phyloP scores from a whole-genome alignment of 2,113 vertebrate species.

The Pitta sordida region DNA sequence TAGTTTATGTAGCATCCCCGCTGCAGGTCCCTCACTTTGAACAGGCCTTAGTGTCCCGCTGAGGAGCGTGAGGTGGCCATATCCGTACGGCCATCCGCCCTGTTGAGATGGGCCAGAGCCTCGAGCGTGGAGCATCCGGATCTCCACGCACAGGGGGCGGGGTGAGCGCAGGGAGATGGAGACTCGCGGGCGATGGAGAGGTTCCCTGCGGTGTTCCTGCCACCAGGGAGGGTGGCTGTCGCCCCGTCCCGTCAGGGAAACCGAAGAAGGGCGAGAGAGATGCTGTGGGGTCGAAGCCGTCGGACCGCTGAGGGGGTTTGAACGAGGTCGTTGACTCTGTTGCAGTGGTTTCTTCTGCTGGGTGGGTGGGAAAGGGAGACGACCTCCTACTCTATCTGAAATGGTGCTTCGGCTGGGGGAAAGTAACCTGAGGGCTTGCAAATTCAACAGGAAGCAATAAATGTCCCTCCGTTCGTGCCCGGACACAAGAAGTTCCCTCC shows the following conservation, averaged over 20 bases:
- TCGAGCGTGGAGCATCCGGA: accelerated
- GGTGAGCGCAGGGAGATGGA: too few relatives aligned
- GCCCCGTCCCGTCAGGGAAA: accelerated
- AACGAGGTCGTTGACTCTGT: neutral
- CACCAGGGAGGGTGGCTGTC: accelerated
- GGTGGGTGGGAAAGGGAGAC: neutral
- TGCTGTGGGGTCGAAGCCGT: neutral
- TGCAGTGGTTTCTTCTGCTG: neutral
- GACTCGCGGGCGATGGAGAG: neutral
- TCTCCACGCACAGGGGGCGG: neutral
- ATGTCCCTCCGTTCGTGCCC: too few relatives aligned
- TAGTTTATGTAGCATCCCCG: neutral
- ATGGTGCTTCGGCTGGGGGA: neutral
- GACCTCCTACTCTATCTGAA: neutral
- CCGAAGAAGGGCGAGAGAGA: neutral
- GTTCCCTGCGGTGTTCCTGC: neutral
- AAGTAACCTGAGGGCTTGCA: neutral
- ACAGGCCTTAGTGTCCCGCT: neutral
- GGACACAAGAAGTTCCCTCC: neutral
- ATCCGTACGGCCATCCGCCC: accelerated
- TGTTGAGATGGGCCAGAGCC: neutral
- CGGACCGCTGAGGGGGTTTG: neutral
- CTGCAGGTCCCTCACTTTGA: accelerated
- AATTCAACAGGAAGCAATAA: neutral
- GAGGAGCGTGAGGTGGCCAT: neutral